Evolutionary conservation across 2,113 vertebrate species (phyloP), one percentile per base, ranked within the genome.

Genomic region (Myocastor coypus): DNA sequence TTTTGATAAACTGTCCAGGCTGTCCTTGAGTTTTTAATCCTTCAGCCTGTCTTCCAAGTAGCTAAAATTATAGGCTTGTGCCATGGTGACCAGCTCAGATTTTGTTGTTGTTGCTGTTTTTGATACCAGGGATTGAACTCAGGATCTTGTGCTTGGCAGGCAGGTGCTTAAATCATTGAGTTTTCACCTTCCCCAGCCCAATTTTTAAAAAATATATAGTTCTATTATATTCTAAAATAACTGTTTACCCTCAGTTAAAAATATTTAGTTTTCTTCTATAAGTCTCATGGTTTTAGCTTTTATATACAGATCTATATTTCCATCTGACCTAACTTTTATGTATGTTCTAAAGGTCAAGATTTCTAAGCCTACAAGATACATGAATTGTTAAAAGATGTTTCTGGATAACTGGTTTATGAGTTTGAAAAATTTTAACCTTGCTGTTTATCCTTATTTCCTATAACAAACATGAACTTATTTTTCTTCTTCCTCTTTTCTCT

Each of bases 211-310:
- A 57, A 77, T 46, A 1, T 61, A 1, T 64, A 30, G 46, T 30
- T 19, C 88, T 92, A 86, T 69, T 50, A 13, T 68, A 94, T 89
- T 10, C 52, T 91, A 93, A 85, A 37, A 85, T 91, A 93, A 64
- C 12, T 87, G 59, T 28, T 34, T 95, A 90, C 26, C 50, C 7
- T 22, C 16, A 94, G 20, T 64, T 61, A 26, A 84, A n/a, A 85
- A 81, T 81, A 91, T 87, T 61, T 85, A 26, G 20, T 63, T 92
- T 92, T 87, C 61, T 63, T 52, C 46, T 69, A 59, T 46, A 92
- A 14, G 34, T 83, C 82, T 85, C 75, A 91, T 30, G 59, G 57
- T 78, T 92, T 83, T 88, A 83, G 61, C 22, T 83, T 90, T 68
- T 92, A 75, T 71, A 91, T 89, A 92, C 46, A 89, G 7, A 69